Evolutionary conservation across 1,140 invertebrate species (phyloP).

Genomic region (Ylistrum balloti): DNA sequence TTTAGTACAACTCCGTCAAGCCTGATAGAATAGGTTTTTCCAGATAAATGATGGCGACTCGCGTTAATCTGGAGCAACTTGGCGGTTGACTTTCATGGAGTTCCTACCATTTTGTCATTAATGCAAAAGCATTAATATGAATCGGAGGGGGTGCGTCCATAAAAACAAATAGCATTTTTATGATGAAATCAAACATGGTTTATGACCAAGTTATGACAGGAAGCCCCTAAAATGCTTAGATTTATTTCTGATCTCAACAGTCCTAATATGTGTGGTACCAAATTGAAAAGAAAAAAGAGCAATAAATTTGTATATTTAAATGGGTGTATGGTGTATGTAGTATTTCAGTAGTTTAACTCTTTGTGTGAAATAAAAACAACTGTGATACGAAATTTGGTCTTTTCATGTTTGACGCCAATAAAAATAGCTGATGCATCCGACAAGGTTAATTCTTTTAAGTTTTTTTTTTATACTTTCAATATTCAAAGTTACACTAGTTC

Average conservation of each 20-base stretch:
- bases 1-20: background rate
- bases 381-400: background rate
- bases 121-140: constrained; percentile 13
- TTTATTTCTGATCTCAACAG: background rate
- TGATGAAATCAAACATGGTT: constrained; percentile 5
- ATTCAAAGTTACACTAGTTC: too few relatives aligned
- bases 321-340: background rate
- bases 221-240: background rate
- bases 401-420: background rate
- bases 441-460: too few relatives aligned
- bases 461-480: too few relatives aligned
- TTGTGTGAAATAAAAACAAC: background rate
- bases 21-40: background rate
- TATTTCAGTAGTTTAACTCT: background rate
- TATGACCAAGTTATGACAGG: background rate
- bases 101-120: background rate
- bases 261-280: background rate
- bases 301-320: background rate
- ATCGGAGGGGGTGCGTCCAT: constrained; percentile 30
- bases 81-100: background rate
- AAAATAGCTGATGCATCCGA: background rate
- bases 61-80: background rate
- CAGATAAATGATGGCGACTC: background rate
- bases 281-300: constrained; percentile 13
- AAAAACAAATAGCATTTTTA: constrained; percentile 13